Percentiles rank a stretch among this genome's conserved stretches.
These are phyloP conservation scores for Meloidogyne exigua DNA, from an alignment of 1,140 invertebrate species.

Conservation along the genomic window DNA sequence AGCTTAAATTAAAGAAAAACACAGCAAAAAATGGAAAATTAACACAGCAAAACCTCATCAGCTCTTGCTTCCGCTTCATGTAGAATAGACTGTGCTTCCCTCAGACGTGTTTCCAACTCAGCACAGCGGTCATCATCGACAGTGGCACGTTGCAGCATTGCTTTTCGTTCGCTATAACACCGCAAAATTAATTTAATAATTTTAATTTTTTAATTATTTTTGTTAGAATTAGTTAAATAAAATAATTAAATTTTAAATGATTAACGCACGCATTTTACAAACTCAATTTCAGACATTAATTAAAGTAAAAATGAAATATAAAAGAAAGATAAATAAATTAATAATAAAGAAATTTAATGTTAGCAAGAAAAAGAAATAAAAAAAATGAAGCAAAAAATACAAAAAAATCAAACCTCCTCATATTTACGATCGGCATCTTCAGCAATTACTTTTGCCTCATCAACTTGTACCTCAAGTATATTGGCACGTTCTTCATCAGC, in stretches of 20 bases:
- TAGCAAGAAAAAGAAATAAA: background rate
- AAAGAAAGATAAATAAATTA: background rate
- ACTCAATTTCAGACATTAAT: too few relatives aligned
- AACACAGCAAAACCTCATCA: constrained; percentile 58
- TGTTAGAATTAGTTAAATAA: background rate
- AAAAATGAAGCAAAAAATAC: background rate
- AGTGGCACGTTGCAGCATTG: constrained; percentile 60
- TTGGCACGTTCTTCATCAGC: constrained; percentile 96
- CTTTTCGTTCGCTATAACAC: constrained; percentile 61
- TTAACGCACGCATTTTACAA: too few relatives aligned
- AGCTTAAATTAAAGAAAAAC: background rate
- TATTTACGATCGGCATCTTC: constrained; percentile 99
- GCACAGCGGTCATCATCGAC: constrained; percentile 64
- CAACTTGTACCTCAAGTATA: constrained; percentile 86
- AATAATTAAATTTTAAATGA: too few relatives aligned
- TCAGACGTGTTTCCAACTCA: constrained; percentile 62
- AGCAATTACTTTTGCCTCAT: constrained; percentile 93
- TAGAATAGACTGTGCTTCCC: constrained; percentile 61
- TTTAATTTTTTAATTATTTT: background rate
- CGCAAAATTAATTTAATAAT: background rate
- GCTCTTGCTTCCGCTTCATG: constrained; percentile 63
- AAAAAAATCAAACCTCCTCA: constrained; percentile 77
- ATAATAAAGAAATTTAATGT: background rate
- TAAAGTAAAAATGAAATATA: too few relatives aligned
- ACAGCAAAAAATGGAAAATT: background rate